Evolutionary conservation across 2,888 invertebrate species (phyloP).

Genomic region (Pyrocoelia pectoralis): DNA sequence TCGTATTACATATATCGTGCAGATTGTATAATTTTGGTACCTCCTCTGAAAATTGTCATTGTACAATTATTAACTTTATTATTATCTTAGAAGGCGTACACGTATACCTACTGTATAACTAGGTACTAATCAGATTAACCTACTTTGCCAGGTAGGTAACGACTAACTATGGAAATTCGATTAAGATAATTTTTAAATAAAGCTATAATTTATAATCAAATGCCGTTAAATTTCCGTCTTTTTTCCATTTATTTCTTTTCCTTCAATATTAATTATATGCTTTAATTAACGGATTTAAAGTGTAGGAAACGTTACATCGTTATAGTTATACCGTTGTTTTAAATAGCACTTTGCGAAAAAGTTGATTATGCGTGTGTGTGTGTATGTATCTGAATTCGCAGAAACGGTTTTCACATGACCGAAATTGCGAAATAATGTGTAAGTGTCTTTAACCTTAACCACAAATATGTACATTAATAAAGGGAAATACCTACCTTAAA

Average conservation of each 20-base stretch:
- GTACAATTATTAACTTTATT: too few species aligned
- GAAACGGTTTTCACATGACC: too few species aligned
- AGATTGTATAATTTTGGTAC: too few species aligned
- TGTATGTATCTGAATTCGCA: too few species aligned
- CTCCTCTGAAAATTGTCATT: too few species aligned
- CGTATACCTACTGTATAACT: too few species aligned
- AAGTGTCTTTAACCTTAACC: too few species aligned
- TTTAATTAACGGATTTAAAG: slow-evolving; percentile 1
- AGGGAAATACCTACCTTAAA: too few species aligned
- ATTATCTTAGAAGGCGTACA: too few species aligned
- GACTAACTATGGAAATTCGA: neutral
- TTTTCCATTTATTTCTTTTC: neutral
- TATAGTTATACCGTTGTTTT: neutral
- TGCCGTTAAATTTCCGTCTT: neutral
- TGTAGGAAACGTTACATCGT: neutral
- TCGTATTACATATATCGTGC: too few species aligned
- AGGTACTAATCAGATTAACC: neutral
- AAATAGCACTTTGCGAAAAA: neutral
- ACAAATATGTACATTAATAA: too few species aligned
- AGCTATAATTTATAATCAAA: neutral
- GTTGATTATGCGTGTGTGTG: neutral
- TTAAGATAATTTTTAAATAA: neutral
- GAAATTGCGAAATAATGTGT: too few species aligned
- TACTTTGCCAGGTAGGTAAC: neutral
- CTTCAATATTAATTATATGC: slow-evolving; percentile 1